phyloP scores from a whole-genome alignment of 2,888 invertebrate species.

The Diarsia rubi region DNA sequence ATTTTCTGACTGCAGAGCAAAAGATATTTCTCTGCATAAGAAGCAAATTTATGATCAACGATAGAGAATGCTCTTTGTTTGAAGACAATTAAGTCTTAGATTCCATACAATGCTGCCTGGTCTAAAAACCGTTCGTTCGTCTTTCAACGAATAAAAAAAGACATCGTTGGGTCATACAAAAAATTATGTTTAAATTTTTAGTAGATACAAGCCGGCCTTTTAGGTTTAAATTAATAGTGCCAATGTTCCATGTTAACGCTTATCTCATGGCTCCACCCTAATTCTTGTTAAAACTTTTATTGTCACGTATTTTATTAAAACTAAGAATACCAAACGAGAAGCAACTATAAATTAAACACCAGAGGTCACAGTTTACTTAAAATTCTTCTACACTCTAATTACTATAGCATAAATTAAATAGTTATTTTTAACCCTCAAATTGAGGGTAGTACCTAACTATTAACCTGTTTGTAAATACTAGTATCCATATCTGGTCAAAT shows the following conservation, averaged over 20 bases:
- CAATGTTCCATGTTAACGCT: too few relatives aligned
- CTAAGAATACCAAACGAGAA: conserved; percentile 38
- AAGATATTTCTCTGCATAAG: too few relatives aligned
- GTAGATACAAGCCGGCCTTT: neutral
- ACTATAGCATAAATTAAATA: conserved; percentile 43
- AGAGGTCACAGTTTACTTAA: conserved; percentile 39
- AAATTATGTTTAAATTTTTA: neutral
- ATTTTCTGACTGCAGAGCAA: neutral
- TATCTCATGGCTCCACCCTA: conserved; percentile 29
- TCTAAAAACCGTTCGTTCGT: too few relatives aligned
- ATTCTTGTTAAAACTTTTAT: conserved; percentile 61
- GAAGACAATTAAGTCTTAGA: neutral
- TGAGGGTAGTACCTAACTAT: neutral
- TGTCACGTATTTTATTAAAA: conserved; percentile 74
- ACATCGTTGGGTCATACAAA: neutral
- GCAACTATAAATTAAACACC: conserved; percentile 14
- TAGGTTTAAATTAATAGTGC: too few relatives aligned
- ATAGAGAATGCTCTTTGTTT: neutral
- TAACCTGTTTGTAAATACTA: neutral
- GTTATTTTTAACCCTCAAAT: conserved; percentile 11
- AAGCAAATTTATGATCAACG: too few relatives aligned
- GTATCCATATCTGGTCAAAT: neutral
- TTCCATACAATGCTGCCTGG: neutral
- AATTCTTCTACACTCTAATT: conserved; percentile 47
- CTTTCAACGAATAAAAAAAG: neutral